phyloP scores from a whole-genome alignment of 2,888 invertebrate genomes.

The Beris morrisii region DNA sequence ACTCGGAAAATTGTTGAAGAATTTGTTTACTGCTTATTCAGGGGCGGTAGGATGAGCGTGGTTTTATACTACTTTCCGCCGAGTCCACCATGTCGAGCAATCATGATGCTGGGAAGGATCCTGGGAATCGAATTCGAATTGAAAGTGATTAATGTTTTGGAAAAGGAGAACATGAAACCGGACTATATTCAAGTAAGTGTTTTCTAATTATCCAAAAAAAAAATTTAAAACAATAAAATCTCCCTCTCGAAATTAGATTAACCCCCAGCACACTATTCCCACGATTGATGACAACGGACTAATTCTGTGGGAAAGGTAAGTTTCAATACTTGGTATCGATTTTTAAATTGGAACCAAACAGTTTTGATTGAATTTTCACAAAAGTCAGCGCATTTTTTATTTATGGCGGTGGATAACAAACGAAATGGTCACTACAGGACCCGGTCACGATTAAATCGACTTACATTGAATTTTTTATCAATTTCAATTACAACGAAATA shows the following conservation, averaged over 20 bases:
- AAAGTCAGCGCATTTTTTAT: too few relatives aligned
- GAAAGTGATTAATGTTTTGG: constrained; percentile 60
- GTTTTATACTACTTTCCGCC: constrained; percentile 61
- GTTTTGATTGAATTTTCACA: too few relatives aligned
- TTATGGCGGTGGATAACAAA: too few relatives aligned
- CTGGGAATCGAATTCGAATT: constrained; percentile 64
- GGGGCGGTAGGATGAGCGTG: constrained; percentile 55
- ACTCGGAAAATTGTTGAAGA: constrained; percentile 55
- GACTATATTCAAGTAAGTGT: constrained; percentile 62
- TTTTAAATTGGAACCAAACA: constrained; percentile 5
- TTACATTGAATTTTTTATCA: too few relatives aligned
- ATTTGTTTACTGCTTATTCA: constrained; percentile 55
- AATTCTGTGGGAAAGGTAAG: constrained; percentile 58
- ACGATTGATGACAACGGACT: constrained; percentile 62
- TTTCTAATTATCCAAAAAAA: neutral
- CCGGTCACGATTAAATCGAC: too few relatives aligned
- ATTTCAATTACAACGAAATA: too few relatives aligned
- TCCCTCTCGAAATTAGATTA: constrained; percentile 47
- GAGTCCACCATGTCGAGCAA: constrained; percentile 64
- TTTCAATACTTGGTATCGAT: neutral
- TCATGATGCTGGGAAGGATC: constrained; percentile 62
- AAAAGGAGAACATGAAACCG: constrained; percentile 63
- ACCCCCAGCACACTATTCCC: constrained; percentile 62
- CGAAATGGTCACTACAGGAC: too few relatives aligned
- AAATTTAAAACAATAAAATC: too few relatives aligned